Evolutionary conservation across 2,888 invertebrate genomes (phyloP).

Genomic region (Tenodera sinensis): DNA sequence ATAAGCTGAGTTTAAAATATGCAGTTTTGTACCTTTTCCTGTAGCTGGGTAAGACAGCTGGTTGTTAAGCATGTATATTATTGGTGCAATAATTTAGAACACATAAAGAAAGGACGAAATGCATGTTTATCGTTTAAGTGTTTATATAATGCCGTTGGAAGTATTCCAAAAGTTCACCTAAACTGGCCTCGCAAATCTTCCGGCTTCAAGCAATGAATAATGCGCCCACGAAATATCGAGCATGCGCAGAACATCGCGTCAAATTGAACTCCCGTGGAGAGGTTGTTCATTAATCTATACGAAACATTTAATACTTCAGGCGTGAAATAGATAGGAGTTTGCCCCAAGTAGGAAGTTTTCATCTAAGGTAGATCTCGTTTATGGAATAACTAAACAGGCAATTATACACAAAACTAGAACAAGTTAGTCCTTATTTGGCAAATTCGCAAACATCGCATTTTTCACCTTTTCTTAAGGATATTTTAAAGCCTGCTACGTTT

Average conservation of each 20-base stretch:
- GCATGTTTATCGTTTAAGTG: not conserved
- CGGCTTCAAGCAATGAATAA: not conserved
- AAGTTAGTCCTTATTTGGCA: too few species aligned
- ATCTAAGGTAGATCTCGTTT: not conserved
- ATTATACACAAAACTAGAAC: not conserved
- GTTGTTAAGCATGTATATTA: too few species aligned
- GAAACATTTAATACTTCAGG: not conserved
- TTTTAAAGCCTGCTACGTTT: too few species aligned
- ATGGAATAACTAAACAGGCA: not conserved
- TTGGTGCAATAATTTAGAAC: not conserved
- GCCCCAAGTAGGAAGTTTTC: not conserved
- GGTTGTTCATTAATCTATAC: not conserved
- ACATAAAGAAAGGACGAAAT: not conserved
- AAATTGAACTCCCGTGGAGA: not conserved
- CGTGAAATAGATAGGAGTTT: not conserved
- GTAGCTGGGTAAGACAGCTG: too few species aligned
- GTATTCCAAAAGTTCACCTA: not conserved
- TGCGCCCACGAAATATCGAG: not conserved
- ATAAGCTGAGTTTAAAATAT: too few species aligned
- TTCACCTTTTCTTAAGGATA: too few species aligned
- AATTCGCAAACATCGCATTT: too few species aligned
- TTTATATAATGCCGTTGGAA: not conserved
- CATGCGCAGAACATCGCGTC: not conserved
- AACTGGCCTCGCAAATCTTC: not conserved
- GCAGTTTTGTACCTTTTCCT: too few species aligned